phyloP scores from a whole-genome alignment of 2,797 vertebrate species.

The Enteromius viviparus region DNA sequence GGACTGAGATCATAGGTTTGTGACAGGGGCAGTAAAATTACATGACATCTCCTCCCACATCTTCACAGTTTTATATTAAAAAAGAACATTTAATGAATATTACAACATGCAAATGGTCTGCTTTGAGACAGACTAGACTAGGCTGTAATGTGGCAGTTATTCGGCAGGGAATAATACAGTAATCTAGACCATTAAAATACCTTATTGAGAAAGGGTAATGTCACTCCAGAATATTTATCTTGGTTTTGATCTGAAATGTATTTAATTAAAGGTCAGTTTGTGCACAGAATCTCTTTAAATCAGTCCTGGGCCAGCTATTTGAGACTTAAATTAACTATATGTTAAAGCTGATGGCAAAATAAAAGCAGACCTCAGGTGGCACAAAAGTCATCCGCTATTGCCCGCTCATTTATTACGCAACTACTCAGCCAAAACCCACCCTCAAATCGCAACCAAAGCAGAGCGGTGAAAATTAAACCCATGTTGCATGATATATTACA shows the following conservation, averaged over 20 bases:
- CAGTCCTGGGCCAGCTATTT: background rate
- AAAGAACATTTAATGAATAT: slow-evolving; percentile 7
- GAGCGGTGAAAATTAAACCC: background rate
- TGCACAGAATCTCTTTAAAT: background rate
- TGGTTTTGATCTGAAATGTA: background rate
- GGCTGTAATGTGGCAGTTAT: background rate
- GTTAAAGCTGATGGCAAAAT: slow-evolving; percentile 1
- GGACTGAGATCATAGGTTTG: slow-evolving; percentile 18
- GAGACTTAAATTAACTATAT: slow-evolving; percentile 15
- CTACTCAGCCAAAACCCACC: slow-evolving; percentile 15
- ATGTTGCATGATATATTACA: slow-evolving; percentile 12
- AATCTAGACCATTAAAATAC: slow-evolving; percentile 10
- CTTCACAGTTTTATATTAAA: background rate
- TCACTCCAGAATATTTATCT: slow-evolving; percentile 10
- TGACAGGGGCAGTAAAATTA: slow-evolving; percentile 3
- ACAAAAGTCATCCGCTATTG: slow-evolving; percentile 5
- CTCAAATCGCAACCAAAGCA: slow-evolving; percentile 2
- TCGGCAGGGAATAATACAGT: slow-evolving; percentile 8
- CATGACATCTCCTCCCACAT: background rate
- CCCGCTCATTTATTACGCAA: slow-evolving; percentile 35
- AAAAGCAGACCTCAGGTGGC: background rate
- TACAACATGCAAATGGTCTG: background rate
- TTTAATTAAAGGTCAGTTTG: slow-evolving; percentile 22
- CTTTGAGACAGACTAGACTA: background rate
- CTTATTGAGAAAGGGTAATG: background rate